Evolutionary conservation across 1,140 invertebrate genomes (phyloP).

Genomic region (Meloidogyne exigua): DNA sequence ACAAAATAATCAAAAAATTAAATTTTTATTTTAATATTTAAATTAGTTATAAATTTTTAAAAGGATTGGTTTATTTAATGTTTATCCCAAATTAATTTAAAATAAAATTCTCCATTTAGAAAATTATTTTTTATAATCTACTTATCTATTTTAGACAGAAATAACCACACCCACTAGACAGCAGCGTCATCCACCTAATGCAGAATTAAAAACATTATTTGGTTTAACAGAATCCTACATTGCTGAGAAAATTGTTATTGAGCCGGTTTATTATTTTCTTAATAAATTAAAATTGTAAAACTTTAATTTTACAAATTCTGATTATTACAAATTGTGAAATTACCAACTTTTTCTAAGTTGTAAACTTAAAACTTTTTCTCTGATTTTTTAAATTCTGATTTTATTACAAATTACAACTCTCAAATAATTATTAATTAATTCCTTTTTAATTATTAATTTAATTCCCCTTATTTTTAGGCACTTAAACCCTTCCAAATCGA

Average conservation of each 20-base stretch:
- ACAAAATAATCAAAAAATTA: neutral
- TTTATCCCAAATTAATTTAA: no score
- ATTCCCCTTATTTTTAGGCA: constrained; percentile 65
- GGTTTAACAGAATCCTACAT: constrained; percentile 35
- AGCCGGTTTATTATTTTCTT: constrained; percentile 74
- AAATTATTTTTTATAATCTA: neutral
- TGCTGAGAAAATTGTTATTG: constrained; percentile 46
- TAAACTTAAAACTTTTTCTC: neutral
- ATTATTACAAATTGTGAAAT: constrained; percentile 74
- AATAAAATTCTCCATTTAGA: neutral
- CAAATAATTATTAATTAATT: neutral
- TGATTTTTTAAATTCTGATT: neutral
- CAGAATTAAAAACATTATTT: constrained; percentile 43
- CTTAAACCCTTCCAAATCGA: constrained; percentile 91
- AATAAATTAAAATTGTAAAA: no score
- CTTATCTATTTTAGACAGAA: neutral
- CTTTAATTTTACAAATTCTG: constrained; percentile 65
- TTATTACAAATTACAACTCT: neutral
- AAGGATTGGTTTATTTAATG: no score
- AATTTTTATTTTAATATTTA: neutral
- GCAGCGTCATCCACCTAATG: constrained; percentile 33
- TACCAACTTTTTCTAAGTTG: neutral
- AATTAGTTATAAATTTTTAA: neutral
- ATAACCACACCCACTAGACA: neutral
- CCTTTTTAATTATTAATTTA: neutral